Conservation (phyloP, 2,888 invertebrate species). For the Pyralis farinalis region DNA sequence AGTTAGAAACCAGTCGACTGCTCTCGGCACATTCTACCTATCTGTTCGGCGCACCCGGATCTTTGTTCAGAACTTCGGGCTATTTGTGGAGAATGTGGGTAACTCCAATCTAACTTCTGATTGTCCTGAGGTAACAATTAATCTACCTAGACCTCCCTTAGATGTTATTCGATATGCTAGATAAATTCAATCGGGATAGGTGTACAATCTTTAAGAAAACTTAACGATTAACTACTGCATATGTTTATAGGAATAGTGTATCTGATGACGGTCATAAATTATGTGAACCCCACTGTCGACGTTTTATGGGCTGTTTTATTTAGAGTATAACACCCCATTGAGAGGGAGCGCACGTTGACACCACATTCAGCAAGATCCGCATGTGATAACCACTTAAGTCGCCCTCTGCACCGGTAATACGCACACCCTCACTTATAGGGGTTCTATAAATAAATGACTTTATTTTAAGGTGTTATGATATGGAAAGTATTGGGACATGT, state of each 20-base stretch:
- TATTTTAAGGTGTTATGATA: slow-evolving; percentile 29
- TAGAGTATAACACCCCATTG: slow-evolving; percentile 10
- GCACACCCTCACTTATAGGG: slow-evolving; percentile 23
- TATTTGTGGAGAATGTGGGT: not conserved
- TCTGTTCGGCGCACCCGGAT: slow-evolving; percentile 38
- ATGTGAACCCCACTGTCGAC: not conserved
- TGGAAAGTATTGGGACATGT: slow-evolving; percentile 7
- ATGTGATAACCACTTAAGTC: slow-evolving; percentile 24
- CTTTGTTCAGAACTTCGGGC: slow-evolving; percentile 28
- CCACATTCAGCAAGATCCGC: slow-evolving; percentile 27
- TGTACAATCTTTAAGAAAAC: no score
- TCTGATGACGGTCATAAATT: not conserved
- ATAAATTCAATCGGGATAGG: no score
- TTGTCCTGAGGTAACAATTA: no score
- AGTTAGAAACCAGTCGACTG: slow-evolving; percentile 74
- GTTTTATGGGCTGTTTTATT: slow-evolving; percentile 10
- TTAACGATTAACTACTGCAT: not conserved
- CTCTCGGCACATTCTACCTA: slow-evolving; percentile 53
- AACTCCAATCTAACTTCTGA: no score
- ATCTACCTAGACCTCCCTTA: no score
- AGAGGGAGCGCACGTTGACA: slow-evolving; percentile 25
- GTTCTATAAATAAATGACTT: slow-evolving; percentile 40
- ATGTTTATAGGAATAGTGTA: not conserved
- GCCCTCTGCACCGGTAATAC: no score
- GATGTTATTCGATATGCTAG: no score